Percentiles rank a stretch among this genome's conserved stretches.
phyloP scores from a whole-genome alignment of 2,113 vertebrate genomes.

The Urocynchramus pylzowi region DNA sequence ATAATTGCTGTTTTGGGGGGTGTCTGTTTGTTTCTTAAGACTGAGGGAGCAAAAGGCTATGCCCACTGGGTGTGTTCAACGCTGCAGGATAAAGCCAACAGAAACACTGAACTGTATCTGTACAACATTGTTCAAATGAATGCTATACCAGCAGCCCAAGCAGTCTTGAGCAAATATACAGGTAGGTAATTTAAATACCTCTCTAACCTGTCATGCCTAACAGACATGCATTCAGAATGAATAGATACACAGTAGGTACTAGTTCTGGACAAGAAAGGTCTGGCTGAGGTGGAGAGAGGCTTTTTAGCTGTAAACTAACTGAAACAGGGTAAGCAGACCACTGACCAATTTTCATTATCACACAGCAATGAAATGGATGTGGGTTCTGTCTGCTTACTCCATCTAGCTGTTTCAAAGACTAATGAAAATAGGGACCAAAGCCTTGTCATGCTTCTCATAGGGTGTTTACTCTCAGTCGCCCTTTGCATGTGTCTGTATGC shows the following conservation, averaged over 20 bases:
- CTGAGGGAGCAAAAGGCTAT: conserved; percentile 94
- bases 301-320: not conserved
- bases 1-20: not conserved
- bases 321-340: not conserved
- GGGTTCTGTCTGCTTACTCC: not conserved
- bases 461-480: not conserved
- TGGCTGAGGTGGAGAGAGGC: not conserved
- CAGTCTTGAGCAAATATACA: conserved; percentile 88
- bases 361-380: not conserved
- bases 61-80: conserved; percentile 93
- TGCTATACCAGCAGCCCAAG: conserved; percentile 88
- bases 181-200: conserved; percentile 69
- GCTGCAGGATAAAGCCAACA: conserved; percentile 88
- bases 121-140: conserved; percentile 98
- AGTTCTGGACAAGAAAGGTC: not conserved
- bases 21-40: conserved; percentile 69
- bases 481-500: not conserved
- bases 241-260: not conserved
- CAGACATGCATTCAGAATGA: not conserved
- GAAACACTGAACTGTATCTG: conserved; percentile 86
- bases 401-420: not conserved
- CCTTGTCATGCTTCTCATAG: not conserved
- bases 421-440: not conserved
- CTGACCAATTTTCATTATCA: not conserved
- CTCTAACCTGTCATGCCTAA: not conserved